phyloP scores from a whole-genome alignment of 2,888 invertebrate species.

The Cacoxenus indagator region DNA sequence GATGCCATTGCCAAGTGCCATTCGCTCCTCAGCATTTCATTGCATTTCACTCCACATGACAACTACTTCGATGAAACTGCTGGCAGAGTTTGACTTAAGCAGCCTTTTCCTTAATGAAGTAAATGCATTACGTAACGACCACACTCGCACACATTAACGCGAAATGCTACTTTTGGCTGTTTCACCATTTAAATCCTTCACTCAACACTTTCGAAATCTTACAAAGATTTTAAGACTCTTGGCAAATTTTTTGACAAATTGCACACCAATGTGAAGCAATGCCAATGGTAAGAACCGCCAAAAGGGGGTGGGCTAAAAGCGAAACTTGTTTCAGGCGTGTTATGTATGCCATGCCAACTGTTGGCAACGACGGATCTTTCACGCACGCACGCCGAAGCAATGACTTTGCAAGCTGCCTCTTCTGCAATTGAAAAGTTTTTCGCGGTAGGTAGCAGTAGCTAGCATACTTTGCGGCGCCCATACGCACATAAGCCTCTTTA shows the following conservation, averaged over 20 bases:
- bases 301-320: neutral
- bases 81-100: constrained; percentile 40
- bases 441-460: neutral
- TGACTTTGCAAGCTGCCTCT: neutral
- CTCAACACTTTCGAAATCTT: neutral
- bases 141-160: neutral
- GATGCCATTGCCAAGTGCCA: constrained; percentile 28
- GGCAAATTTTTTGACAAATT: constrained; percentile 63
- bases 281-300: neutral
- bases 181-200: neutral
- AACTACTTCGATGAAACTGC: constrained; percentile 14
- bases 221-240: constrained; percentile 14
- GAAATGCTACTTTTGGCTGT: neutral
- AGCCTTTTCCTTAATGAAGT: constrained; percentile 26
- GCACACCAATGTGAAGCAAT: constrained; percentile 27
- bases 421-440: neutral
- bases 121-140: constrained; percentile 6
- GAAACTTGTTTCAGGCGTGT: neutral
- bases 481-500: neutral
- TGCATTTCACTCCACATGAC: neutral
- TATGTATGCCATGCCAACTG: neutral
- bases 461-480: neutral
- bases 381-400: neutral
- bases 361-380: neutral
- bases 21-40: constrained; percentile 3